Conservation (phyloP, 2,888 invertebrate species). For the Mesorhabditis sp. region DNA sequence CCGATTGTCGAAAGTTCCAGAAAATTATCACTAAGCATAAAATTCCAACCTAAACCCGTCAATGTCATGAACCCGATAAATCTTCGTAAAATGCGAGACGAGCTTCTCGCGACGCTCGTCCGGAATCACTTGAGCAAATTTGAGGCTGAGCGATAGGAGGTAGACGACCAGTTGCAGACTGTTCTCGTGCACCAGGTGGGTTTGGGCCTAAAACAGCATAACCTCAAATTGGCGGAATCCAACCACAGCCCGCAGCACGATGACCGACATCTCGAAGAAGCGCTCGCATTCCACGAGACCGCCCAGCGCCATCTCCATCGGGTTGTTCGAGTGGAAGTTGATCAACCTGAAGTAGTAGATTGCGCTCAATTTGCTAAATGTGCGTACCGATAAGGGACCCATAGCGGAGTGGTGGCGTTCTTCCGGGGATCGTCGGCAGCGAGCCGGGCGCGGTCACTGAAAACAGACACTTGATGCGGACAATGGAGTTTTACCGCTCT, state of each 20-base stretch:
- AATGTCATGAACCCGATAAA: no score
- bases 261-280: conserved; percentile 14
- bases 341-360: neutral
- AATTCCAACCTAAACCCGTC: no score
- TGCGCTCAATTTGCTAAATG: no score
- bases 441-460: neutral
- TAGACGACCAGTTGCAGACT: conserved; percentile 44
- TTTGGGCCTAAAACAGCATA: no score
- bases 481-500: conserved; percentile 5
- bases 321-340: neutral
- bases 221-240: no score
- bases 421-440: neutral
- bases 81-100: no score
- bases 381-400: neutral
- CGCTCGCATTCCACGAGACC: conserved; percentile 18
- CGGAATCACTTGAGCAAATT: conserved; percentile 8
- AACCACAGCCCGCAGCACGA: conserved; percentile 9
- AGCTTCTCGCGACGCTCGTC: conserved; percentile 4
- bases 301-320: neutral
- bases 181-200: conserved; percentile 24
- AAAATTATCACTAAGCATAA: no score
- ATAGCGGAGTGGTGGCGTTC: neutral
- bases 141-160: conserved; percentile 31
- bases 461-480: neutral
- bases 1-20: no score